Conservation (phyloP, 1,140 invertebrate species). For the Schmidtea mediterranea region DNA sequence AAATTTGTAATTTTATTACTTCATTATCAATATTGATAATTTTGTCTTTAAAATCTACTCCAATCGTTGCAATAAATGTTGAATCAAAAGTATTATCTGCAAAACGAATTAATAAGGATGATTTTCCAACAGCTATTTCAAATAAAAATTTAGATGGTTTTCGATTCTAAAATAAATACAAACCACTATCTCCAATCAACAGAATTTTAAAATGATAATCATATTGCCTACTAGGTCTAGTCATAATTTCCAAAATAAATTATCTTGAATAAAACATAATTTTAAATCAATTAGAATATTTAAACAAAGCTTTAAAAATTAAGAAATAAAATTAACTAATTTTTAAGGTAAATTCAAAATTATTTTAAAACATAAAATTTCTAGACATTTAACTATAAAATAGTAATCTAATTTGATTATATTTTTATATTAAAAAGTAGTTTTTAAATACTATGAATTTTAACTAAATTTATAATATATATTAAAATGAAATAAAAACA, state of each 20-base stretch:
- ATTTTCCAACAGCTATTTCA: conserved; percentile 53
- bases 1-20: conserved; percentile 69
- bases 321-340: too few species aligned
- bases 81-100: conserved; percentile 97
- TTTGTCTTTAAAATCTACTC: conserved; percentile 99
- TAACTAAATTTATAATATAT: too few species aligned
- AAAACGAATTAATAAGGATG: conserved; percentile 92
- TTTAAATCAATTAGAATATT: too few species aligned
- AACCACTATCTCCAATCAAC: conserved; percentile 1
- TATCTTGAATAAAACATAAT: too few species aligned
- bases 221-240: neutral
- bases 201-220: conserved; percentile 1
- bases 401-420: too few species aligned
- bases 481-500: too few species aligned
- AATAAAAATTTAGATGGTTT: neutral
- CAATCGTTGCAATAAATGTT: conserved; percentile 92
- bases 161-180: conserved; percentile 7
- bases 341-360: too few species aligned
- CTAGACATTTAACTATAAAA: too few species aligned
- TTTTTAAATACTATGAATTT: too few species aligned
- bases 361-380: too few species aligned
- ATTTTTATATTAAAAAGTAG: too few species aligned
- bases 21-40: conserved; percentile 89
- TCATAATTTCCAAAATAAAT: neutral
- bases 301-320: too few species aligned